Evolutionary conservation across 2,888 invertebrate genomes (phyloP), one percentile per base, ranked within the genome.

Genomic region (Yponomeuta evonymella): DNA sequence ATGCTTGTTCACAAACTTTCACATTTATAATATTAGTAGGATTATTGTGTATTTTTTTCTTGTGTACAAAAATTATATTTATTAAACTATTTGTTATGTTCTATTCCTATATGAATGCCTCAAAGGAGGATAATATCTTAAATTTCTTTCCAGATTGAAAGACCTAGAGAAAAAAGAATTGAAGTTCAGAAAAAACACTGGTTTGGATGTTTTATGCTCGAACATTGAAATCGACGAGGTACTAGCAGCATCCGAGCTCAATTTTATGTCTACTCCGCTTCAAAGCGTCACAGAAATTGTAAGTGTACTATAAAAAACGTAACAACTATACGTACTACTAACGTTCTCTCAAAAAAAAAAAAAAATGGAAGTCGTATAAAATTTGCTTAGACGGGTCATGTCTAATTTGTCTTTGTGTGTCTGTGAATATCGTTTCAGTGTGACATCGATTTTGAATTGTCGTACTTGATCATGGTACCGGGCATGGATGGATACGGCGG

Each of bases 401-500:
- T 23, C 23, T 23, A 23, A 23, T 23, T 23, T 23, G 23, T 23
- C 23, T 23, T 23, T 23, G 23, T 58, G 15, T 15, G 12, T 1
- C 51, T 12, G 5, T 58, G 15, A 58, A 15, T 51, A 51, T 51
- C 6, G 12, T 64, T 64, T 64, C 9, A 64, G 64, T 23, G 29
- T 8, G 64, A 23, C 30, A 23, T 64, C 30, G 64, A 64, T 29
- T 23, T 10, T 5, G 11, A 29, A 2, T 12, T 10, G n/a, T 23
- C 23, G 2, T 64, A 64, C 29, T 64, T 64, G 10, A 23, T 64
- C 3, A 10, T 64, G 29, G 29, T 72, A 8, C 72, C 72, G 9
- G 72, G 72, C 5, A 30, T 72, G 30, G 72, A 72, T 36, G 67
- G 71, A 30, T 11, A 72, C 23, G n/a, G 70, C 63, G 36, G 51